Evolutionary conservation across 2,113 vertebrate genomes (phyloP).

Genomic region (Ascaphus truei): DNA sequence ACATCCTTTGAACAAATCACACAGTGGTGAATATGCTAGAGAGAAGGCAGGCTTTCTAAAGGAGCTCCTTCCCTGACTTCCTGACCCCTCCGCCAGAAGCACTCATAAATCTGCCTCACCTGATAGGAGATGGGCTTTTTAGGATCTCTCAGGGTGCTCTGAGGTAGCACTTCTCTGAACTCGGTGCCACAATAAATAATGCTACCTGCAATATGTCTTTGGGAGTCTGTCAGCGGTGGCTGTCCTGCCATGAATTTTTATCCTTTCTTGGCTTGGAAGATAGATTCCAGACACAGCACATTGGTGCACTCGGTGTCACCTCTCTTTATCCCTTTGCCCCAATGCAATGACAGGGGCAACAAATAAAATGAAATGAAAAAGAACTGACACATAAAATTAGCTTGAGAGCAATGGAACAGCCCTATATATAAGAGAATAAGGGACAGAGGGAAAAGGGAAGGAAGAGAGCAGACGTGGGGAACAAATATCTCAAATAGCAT

Average conservation of each 20-base stretch:
- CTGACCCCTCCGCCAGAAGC: constrained; percentile 58
- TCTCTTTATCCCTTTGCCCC: constrained; percentile 77
- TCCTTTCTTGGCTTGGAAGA: constrained; percentile 72
- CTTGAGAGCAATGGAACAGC: constrained; percentile 47
- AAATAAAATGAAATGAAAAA: constrained; percentile 69
- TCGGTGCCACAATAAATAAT: constrained; percentile 77
- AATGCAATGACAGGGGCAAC: constrained; percentile 68
- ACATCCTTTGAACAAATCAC: constrained; percentile 54
- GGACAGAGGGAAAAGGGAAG: not conserved
- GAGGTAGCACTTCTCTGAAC: constrained; percentile 78
- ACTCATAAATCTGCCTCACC: constrained; percentile 73
- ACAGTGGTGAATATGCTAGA: constrained; percentile 45
- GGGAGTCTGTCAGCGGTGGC: constrained; percentile 69
- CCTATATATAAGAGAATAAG: not conserved
- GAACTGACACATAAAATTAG: constrained; percentile 58
- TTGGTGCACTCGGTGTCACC: constrained; percentile 70
- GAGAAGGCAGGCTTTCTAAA: constrained; percentile 53
- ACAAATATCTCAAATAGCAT: not conserved
- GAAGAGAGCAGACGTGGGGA: not conserved
- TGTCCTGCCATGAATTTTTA: constrained; percentile 80
- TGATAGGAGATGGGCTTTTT: constrained; percentile 81
- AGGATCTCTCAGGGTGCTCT: constrained; percentile 77
- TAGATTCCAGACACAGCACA: constrained; percentile 75
- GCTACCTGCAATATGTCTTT: constrained; percentile 79
- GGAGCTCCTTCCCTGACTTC: constrained; percentile 46